A percentile compares a stretch with the other conserved stretches of the same genome.
These are phyloP conservation scores for Apamea sordens DNA, from an alignment of 2,888 invertebrate species.

Conservation along the genomic window DNA sequence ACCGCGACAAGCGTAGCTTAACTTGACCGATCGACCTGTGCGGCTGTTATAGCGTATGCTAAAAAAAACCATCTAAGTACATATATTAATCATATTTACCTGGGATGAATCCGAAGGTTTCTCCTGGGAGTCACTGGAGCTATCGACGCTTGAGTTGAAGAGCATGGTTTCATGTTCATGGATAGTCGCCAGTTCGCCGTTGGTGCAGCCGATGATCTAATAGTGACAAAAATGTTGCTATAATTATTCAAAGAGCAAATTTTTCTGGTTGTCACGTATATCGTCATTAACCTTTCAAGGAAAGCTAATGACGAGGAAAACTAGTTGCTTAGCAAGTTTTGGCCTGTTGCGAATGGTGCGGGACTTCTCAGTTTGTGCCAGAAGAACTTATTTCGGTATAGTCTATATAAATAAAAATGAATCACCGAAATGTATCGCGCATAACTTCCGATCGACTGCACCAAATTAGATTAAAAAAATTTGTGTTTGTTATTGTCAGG, in stretches of 20 bases:
- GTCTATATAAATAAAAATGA: too few species aligned
- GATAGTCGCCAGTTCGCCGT: conserved; percentile 97
- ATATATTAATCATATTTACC: conserved; percentile 67
- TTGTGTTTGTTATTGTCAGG: too few species aligned
- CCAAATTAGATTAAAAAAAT: too few species aligned
- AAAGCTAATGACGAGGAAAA: background rate
- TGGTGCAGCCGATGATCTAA: conserved; percentile 80
- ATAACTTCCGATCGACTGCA: too few species aligned
- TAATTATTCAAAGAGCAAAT: background rate
- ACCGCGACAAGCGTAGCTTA: too few species aligned
- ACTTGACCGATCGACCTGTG: too few species aligned
- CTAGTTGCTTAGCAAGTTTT: background rate
- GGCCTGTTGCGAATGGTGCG: background rate
- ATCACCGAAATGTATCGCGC: too few species aligned
- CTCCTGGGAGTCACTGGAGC: conserved; percentile 91
- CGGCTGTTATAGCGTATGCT: too few species aligned
- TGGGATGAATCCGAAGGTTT: conserved; percentile 86
- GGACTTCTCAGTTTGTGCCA: background rate
- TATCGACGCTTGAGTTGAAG: conserved; percentile 93
- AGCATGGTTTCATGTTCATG: conserved; percentile 98
- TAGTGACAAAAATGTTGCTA: conserved; percentile 26
- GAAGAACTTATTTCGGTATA: too few species aligned
- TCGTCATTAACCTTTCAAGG: background rate
- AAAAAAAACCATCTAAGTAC: too few species aligned
- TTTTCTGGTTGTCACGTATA: background rate